Evolutionary conservation across 23 tunicate species (phyloP).

Genomic region (Aplidium turbinatum): DNA sequence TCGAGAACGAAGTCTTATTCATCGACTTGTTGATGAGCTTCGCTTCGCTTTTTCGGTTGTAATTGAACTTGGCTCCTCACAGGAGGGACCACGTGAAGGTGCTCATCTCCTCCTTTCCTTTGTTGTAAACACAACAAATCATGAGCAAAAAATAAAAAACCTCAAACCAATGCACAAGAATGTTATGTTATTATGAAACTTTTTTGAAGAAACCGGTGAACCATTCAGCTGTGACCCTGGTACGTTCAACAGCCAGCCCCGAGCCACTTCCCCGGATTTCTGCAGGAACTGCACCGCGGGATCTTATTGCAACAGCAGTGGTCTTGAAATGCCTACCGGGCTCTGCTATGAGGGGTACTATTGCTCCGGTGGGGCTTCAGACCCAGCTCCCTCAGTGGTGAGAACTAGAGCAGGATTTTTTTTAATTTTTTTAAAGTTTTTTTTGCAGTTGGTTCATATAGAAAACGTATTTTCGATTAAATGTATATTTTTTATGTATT

Average conservation of each 20-base stretch:
- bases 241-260: conserved; percentile 46
- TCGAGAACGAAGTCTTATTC: no score
- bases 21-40: no score
- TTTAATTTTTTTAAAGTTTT: neutral
- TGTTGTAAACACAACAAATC: no score
- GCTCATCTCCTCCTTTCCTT: no score
- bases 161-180: neutral
- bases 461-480: neutral
- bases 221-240: conserved; percentile 76
- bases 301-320: conserved; percentile 76
- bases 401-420: no score
- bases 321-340: conserved; percentile 60
- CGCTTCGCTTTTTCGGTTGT: no score
- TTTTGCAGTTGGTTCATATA: neutral
- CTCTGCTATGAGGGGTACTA: conserved; percentile 69
- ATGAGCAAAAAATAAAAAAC: neutral
- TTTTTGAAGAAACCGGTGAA: conserved; percentile 63
- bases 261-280: conserved; percentile 23
- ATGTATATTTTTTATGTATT: no score
- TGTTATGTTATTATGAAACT: neutral
- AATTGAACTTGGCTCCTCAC: no score
- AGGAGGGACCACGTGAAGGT: no score
- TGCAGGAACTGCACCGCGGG: conserved; percentile 74
- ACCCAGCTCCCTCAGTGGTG: conserved; percentile 45
- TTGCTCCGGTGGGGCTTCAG: conserved; percentile 55